These are phyloP conservation scores for Diplodus puntazzo DNA, from an alignment of 2,797 vertebrate genomes.

Conservation along the genomic window DNA sequence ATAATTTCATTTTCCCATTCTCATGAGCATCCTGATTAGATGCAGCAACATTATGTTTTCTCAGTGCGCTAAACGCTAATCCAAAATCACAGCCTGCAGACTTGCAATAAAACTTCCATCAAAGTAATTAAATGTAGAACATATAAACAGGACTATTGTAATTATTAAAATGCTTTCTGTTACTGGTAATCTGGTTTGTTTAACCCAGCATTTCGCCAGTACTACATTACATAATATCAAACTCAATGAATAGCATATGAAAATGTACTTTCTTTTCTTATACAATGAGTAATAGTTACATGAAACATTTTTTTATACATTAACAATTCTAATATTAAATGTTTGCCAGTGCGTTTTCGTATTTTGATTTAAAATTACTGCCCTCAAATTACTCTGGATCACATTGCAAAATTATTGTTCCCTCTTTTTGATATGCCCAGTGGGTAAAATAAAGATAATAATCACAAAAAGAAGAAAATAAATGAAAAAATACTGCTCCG, in stretches of 20 bases:
- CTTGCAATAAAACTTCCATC: slow-evolving; percentile 38
- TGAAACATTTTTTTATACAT: neutral
- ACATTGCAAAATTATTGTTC: neutral
- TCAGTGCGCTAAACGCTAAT: slow-evolving; percentile 37
- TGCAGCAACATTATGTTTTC: slow-evolving; percentile 30
- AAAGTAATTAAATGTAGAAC: slow-evolving; percentile 40
- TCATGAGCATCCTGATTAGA: slow-evolving; percentile 50
- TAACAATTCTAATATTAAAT: neutral
- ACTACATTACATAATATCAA: neutral
- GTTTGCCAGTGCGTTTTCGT: neutral
- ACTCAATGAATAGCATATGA: neutral
- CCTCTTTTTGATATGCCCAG: neutral
- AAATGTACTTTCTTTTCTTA: neutral
- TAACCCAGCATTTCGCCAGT: neutral
- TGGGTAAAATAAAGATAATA: slow-evolving; percentile 13
- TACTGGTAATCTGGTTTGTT: slow-evolving; percentile 13
- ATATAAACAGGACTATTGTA: slow-evolving; percentile 26
- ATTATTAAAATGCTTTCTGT: slow-evolving; percentile 16
- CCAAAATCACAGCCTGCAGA: slow-evolving; percentile 37
- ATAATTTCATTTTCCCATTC: slow-evolving; percentile 40
- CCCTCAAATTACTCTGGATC: neutral
- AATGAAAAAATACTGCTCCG: neutral
- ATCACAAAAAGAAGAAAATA: neutral
- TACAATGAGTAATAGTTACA: neutral
- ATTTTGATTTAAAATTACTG: neutral